Evolutionary conservation across 92 coral and sea anemone species (phyloP), one percentile per base, ranked within the genome.

Genomic region (Scolanthus callimorphus): DNA sequence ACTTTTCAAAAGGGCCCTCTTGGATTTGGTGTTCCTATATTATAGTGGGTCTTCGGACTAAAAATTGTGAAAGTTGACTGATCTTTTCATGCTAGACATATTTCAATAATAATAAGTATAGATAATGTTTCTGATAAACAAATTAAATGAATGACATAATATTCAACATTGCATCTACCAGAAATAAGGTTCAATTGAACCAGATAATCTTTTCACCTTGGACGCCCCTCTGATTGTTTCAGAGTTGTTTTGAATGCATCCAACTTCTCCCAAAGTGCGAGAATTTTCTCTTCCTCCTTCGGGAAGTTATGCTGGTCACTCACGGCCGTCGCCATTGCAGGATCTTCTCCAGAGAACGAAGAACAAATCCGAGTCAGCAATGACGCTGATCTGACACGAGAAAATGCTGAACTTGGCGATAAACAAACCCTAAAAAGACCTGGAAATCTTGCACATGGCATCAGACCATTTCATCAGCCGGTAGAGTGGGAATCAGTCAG

Each of bases 191-290:
- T n/a, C n/a, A n/a, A n/a, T n/a, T n/a, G n/a, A n/a, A n/a, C n/a
- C n/a, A n/a, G n/a, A n/a, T n/a, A n/a, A n/a, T n/a, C n/a, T n/a
- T n/a, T n/a, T 34, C 27, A 86, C 97, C 97, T 90, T 34, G 97
- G 97, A 51, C 76, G 76, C 63, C 85, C 95, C 49, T 86, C 67
- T 1, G 97, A 90, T 73, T 92, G 98, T 53, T 73, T 78, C 50
- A 92, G 51, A n/a, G 89, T 88, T 0, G 98, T 67, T 69, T 88
- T 85, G 63, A 92, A 88, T 0, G 98, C 98, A 65, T 92, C 98
- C 17, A 92, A 55, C 80, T 88, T 74, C 15, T 84, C 79, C 98
- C 98, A 92, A 3, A 92, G 76, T 70, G 87, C 83, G 30, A 92
- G 60, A 49, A 92, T 88, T 27, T 88, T 88, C 55, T 92, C 98